Base-by-base conservation (phyloP, 2,888 invertebrate genomes). In the Chaetogeoica ovagalla region DNA sequence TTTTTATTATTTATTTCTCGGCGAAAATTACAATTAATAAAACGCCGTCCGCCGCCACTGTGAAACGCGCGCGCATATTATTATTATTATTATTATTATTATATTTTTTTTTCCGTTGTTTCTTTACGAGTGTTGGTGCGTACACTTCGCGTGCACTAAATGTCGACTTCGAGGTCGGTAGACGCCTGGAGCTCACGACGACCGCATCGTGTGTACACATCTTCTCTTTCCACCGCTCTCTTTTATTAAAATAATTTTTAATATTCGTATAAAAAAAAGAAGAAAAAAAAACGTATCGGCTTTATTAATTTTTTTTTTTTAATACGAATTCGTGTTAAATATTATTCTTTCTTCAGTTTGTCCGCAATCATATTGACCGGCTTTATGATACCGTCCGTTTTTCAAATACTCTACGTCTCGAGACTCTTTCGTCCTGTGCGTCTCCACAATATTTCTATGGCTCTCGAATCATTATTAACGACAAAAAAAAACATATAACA, bases 101-200 rank as follows among this genome's bases (percentile, higher is more conserved):
- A n/a, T 65, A 62, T 30, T 30, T 30, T 30, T 30, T 30, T 30
- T 30, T 1, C 4, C 4, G 30, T 30, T 30, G 30, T 30, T 30
- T 30, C 30, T 30, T 30, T 30, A 30, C 4, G 4, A 2, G 30
- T 4, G n/a, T n/a, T n/a, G 2, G 30, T 43, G 11, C 60, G 65
- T n/a, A 30, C 30, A 30, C 30, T 30, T 30, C 65, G 39, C 57
- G 65, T 55, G 74, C 65, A 65, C 65, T 39, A 75, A 74, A 66
- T 48, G 75, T 43, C 74, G n/a, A 15, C 23, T 30, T n/a, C 75
- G 68, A 59, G 75, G 75, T 43, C 68, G 39, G 17, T 43, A 52
- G 0, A 19, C 75, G 75, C 68, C 48, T 8, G 30, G 48, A 48
- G 75, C 59, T 57, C 30, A 30, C 30, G 6, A 11, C 13, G 19